Base-by-base conservation (phyloP, 2,797 vertebrate species). In the Muraenolepis orangiensis region DNA sequence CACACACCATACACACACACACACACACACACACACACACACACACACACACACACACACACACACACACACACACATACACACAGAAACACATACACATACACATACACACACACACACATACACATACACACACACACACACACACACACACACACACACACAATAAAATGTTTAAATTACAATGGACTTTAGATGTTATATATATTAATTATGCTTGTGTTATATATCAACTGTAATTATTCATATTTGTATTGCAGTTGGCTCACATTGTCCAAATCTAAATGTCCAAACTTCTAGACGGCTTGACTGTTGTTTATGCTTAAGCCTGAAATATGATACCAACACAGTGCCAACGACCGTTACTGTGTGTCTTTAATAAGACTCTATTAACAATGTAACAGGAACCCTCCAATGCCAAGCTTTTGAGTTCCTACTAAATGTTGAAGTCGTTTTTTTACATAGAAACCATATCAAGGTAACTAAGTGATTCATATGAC, bases 161-260 rank as follows among this genome's bases (percentile, higher is more conserved):
- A 6, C 30, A 4, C n/a, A n/a, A n/a, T 16, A 32, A 72, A 64
- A 28, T 72, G 70, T 80, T 73, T 72, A 84, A 4, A 8, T 64
- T 23, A 64, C 6, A n/a, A 64, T 64, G 23, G n/a, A 64, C n/a
- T n/a, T 64, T 64, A 64, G 11, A 18, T 18, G 26, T 64, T 57
- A 57, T 10, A 57, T 57, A 23, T 23, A 57, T 57, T 34, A 34
- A 34, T 34, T 1, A 57, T 57, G n/a, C n/a, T 51, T 51, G 20
- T 57, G 23, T 57, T 34, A 34, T 57, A n/a, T 57, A 23, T 57
- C 10, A n/a, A 23, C 20, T 23, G 20, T 57, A n/a, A 57, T 23
- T 57, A 1, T 6, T 57, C 1, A 0, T 4, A 57, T 57, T 57
- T n/a, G n/a, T 10, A 57, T 57, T n/a, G 42, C 42, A 51, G 42